Base-by-base conservation (phyloP, 92 coral and sea anemone species). In the Epizoanthus stellaris region DNA sequence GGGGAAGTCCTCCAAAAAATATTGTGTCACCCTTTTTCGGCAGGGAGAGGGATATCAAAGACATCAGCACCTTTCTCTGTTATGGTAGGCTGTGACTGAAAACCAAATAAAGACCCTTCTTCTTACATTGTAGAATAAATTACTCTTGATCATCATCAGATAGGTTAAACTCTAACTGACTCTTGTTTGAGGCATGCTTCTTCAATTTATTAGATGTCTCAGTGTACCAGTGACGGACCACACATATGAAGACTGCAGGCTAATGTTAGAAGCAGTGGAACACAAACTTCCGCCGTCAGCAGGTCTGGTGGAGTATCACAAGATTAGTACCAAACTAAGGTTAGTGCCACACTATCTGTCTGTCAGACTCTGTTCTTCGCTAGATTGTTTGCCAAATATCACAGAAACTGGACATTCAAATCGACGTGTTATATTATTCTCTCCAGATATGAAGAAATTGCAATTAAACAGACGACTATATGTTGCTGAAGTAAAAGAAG, bases 301-400 rank as follows among this genome's bases (percentile, higher is more conserved):
- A 53, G 97, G 97, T 19, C 64, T 93, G 76, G 95, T 93, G 17
- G 97, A 93, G 63, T 93, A 93, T 73, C 95, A 93, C 86, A 93
- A 93, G 68, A 91, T 93, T 54, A 93, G 97, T 83, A 71, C 92
- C 30, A 93, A 93, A 71, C 80, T 93, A 21, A 88, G 97, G 97
- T 93, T 5, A 34, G 82, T 66, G 8, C 12, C 62, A 6, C 5
- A 25, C 30, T 42, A 20, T 25, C n/a, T 73, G 58, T 19, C 40
- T 15, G 16, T 42, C 56, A 16, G 19, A 61, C 30, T 40, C 7
- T 21, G 11, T 8, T 7, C 15, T 14, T 42, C 1, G 4, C 19
- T 21, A 20, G 70, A 15, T 34, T 65, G 38, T 65, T 9, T 8
- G 38, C 38, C 70, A 11, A 43, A 43, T 43, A 43, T 2, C 49